Evolutionary conservation across 2,888 invertebrate genomes (phyloP), one percentile per base, ranked within the genome.

Genomic region (Bellardia pandia): DNA sequence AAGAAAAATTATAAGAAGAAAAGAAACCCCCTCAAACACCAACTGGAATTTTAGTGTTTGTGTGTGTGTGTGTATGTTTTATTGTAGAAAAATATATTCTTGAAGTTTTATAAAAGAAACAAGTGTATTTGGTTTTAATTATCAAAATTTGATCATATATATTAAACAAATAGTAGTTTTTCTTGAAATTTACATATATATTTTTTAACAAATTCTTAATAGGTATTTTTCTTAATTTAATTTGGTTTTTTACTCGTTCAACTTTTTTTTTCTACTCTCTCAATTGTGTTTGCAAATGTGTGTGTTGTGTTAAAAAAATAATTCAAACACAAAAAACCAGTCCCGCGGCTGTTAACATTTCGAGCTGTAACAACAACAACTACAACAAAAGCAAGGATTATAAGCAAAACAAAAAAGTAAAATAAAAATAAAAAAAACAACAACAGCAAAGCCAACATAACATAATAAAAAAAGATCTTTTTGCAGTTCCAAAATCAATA

Each of bases 301-400:
- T 81, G 48, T 71, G 72, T 78, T 78, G 16, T 62, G 60, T 74
- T 53, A 60, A 68, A 80, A 81, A 45, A 2, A 85, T 75, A 74
- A 87, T 80, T 72, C 77, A 82, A 78, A 77, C 66, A 78, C 77
- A 87, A 66, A 79, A 84, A 85, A 85, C 88, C 86, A 85, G 87
- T 87, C 87, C 62, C 48, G 87, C 75, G 85, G 85, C 76, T 83
- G 75, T 83, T 71, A 82, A 79, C 76, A 75, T 74, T 74, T 77
- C 53, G 48, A 77, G 11, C 66, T 72, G 11, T 42, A 58, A 11
- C 62, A 69, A 75, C 78, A 74, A 77, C 58, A 14, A 69, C 23
- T 64, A 33, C 60, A 79, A 74, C 81, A 75, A 82, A 75, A 58
- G 62, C 66, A 71, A 79, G 77, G 53, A 66, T 53, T 74, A 45